Base-by-base conservation (phyloP, 2,797 vertebrate genomes). In the Cirrhinus mrigala region DNA sequence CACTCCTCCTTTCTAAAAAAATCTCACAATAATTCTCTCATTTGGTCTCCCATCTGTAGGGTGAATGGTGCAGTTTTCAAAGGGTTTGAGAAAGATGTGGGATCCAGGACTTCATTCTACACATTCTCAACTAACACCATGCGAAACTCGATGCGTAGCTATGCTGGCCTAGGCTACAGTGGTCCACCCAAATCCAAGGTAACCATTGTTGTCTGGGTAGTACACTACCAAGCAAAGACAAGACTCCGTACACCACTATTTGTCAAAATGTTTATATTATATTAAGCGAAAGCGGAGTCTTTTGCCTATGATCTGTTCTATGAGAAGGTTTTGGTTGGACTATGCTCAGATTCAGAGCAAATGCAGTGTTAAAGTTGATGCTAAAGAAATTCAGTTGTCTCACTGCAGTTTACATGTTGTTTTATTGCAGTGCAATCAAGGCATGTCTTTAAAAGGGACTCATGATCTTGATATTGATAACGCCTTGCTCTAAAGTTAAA, bases 61-160 rank as follows among this genome's bases (percentile, higher is more conserved):
- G 94, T 94, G 33, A 97, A 97, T 1, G 96, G 96, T 0, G 96
- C 94, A 0, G 84, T 96, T 89, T 90, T 88, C 0, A 60, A 88
- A 8, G 96, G 95, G 50, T 96, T 94, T 33, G 94, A 97, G 89
- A 3, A 90, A 37, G 96, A 97, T 16, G 95, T 97, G 22, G 96
- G 96, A 1, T 90, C 87, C 1, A 91, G 95, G 3, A 97, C 96
- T 3, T 96, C 96, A 27, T 94, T 96, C 87, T 97, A 96, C 90
- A 94, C 92, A 1, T 97, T 97, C 91, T 96, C 96, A 87, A 95
- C 95, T 79, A 97, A 96, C 92, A 97, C 96, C 0, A 5, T 97
- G 83, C 89, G 90, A 88, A 97, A 97, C 92, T 96, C 96, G 6
- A 89, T 96, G 52, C 14, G 15, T 71, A 90, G 74, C 71, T 97